Percentiles rank a stretch among this genome's conserved stretches.
Evolutionary conservation across 1,140 invertebrate species (phyloP).

Genomic region (Dryas iulia): DNA sequence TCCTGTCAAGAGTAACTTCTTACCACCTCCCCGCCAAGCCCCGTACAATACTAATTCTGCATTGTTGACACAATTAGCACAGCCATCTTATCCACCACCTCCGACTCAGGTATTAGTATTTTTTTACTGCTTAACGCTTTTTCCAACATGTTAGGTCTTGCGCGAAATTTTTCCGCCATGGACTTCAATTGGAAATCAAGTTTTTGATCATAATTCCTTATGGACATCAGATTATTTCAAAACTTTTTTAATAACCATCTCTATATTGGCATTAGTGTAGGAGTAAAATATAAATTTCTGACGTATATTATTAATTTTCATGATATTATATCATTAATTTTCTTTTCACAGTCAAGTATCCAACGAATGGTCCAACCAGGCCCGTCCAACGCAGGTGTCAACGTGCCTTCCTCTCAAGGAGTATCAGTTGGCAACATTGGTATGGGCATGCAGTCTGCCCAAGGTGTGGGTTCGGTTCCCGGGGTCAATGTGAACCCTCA

Average conservation of each 20-base stretch:
- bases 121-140: too few relatives aligned
- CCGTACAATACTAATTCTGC: slow-evolving; percentile 57
- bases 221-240: too few relatives aligned
- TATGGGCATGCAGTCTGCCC: slow-evolving; percentile 51
- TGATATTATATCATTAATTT: neutral
- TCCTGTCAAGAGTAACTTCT: slow-evolving; percentile 39
- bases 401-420: slow-evolving; percentile 9
- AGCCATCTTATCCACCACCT: slow-evolving; percentile 81
- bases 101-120: slow-evolving; percentile 79
- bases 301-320: too few relatives aligned
- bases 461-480: slow-evolving; percentile 44
- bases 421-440: slow-evolving; percentile 12
- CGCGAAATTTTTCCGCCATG: too few relatives aligned
- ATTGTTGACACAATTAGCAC: slow-evolving; percentile 61
- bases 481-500: slow-evolving; percentile 15
- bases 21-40: slow-evolving; percentile 47
- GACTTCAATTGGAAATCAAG: too few relatives aligned
- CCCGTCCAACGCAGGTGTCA: slow-evolving; percentile 37
- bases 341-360: slow-evolving; percentile 30
- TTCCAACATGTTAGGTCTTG: too few relatives aligned
- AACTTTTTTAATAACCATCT: too few relatives aligned
- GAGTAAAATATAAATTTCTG: too few relatives aligned
- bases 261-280: too few relatives aligned
- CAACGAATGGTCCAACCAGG: slow-evolving; percentile 48
- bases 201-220: too few relatives aligned